A percentile compares a stretch with the other conserved stretches of the same genome.
Evolutionary conservation across 2,888 invertebrate genomes (phyloP).

Genomic region (Aleiodes leptofemur): DNA sequence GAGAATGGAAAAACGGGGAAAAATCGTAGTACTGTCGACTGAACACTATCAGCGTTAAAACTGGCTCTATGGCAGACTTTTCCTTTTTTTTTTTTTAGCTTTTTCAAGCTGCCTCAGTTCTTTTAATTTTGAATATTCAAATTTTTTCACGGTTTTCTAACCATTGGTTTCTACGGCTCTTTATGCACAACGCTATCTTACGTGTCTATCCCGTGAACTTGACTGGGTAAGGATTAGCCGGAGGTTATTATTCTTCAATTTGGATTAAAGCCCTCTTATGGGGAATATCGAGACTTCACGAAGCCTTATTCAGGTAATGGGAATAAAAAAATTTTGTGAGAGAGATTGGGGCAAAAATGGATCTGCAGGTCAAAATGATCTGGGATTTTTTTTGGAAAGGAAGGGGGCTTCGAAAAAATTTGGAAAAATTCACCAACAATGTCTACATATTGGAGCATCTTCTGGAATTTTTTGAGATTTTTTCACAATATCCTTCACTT

Average conservation of each 20-base stretch:
- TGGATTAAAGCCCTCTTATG: slow-evolving; percentile 57
- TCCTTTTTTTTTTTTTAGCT: slow-evolving; percentile 21
- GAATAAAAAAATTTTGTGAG: no score
- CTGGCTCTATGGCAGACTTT: slow-evolving; percentile 33
- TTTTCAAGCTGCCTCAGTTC: slow-evolving; percentile 43
- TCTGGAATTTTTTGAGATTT: no score
- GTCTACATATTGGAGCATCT: no score
- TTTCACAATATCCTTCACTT: no score
- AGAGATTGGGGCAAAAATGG: no score
- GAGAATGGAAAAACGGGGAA: slow-evolving; percentile 30
- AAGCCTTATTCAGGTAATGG: not conserved
- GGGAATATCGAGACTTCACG: slow-evolving; percentile 47
- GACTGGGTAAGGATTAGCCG: slow-evolving; percentile 52
- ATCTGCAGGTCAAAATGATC: no score
- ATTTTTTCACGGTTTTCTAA: slow-evolving; percentile 55
- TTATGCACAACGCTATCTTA: slow-evolving; percentile 20
- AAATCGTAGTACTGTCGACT: slow-evolving; percentile 13
- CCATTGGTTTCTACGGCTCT: slow-evolving; percentile 56
- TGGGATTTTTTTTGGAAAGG: no score
- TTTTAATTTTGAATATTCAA: slow-evolving; percentile 43
- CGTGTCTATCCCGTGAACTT: slow-evolving; percentile 38
- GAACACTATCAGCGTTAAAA: slow-evolving; percentile 49
- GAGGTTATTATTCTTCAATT: slow-evolving; percentile 61
- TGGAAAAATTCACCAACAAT: not conserved
- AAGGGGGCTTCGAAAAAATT: not conserved